Conservation (phyloP, 2,888 invertebrate species). For the Endomychus coccineus region DNA sequence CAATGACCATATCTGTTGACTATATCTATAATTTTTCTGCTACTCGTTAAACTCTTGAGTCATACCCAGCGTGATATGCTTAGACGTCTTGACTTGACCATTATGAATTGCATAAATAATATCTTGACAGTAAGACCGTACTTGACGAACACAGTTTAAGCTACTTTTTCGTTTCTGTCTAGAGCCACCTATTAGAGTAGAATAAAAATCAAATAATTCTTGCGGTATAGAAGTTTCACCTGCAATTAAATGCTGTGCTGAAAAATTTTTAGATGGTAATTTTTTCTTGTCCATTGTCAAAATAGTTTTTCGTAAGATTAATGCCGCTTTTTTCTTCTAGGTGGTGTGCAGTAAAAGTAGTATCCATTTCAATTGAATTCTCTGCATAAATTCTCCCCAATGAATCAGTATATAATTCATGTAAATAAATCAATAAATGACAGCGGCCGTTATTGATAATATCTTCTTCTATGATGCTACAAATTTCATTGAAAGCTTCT, state of each 20-base stretch:
- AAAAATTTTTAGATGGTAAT: slow-evolving; percentile 21
- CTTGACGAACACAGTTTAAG: slow-evolving; percentile 9
- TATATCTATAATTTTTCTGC: slow-evolving; percentile 8
- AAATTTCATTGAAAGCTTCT: slow-evolving; percentile 2
- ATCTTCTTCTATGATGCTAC: not conserved
- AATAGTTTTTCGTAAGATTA: slow-evolving; percentile 21
- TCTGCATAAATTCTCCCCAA: not conserved
- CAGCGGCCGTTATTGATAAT: no score
- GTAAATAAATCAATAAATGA: no score
- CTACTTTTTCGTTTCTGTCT: slow-evolving; percentile 19
- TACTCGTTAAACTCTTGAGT: slow-evolving; percentile 8
- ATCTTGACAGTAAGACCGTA: slow-evolving; percentile 12
- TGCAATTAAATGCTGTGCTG: slow-evolving; percentile 20
- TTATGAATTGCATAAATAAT: slow-evolving; percentile 10
- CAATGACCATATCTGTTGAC: slow-evolving; percentile 9
- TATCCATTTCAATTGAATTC: slow-evolving; percentile 1
- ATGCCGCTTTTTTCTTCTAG: slow-evolving; percentile 1
- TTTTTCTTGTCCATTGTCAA: slow-evolving; percentile 21
- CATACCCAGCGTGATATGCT: slow-evolving; percentile 12
- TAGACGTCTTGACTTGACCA: slow-evolving; percentile 16
- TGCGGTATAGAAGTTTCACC: slow-evolving; percentile 20
- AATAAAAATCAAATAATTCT: slow-evolving; percentile 21
- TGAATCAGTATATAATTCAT: no score
- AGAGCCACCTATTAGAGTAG: slow-evolving; percentile 18
- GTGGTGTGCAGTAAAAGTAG: slow-evolving; percentile 8